phyloP scores from a whole-genome alignment of 2,113 vertebrate genomes.

The Caloenas nicobarica region DNA sequence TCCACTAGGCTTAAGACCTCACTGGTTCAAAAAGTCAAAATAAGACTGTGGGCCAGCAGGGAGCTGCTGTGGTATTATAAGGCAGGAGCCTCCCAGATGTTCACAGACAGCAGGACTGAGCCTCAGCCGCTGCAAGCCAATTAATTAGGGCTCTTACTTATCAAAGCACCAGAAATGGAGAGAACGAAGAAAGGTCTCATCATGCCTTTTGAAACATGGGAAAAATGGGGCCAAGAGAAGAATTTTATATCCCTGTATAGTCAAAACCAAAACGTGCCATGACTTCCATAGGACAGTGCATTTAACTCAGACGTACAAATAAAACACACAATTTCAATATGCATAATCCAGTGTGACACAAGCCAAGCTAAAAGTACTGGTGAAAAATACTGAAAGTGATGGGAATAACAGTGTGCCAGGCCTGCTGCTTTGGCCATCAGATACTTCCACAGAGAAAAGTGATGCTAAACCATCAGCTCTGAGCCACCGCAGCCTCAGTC shows the following conservation, averaged over 20 bases:
- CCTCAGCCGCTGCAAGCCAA: fast-evolving
- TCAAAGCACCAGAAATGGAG: background rate
- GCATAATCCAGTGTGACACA: background rate
- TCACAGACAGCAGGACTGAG: background rate
- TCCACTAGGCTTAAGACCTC: background rate
- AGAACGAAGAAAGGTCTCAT: background rate
- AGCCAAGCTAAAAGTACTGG: background rate
- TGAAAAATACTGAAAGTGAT: background rate
- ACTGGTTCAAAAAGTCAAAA: background rate
- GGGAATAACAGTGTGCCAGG: background rate
- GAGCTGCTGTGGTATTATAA: background rate
- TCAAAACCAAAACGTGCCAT: background rate
- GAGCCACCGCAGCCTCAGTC: background rate
- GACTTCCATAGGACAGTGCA: background rate
- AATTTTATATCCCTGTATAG: background rate
- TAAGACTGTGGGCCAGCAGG: background rate
- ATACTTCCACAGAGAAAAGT: background rate
- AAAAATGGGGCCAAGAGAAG: background rate
- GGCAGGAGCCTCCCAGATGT: background rate
- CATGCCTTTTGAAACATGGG: background rate
- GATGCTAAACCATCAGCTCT: background rate
- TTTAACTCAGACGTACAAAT: background rate
- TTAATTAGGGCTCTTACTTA: background rate
- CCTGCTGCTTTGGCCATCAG: background rate
- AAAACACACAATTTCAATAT: background rate